A percentile compares a stretch with the other conserved stretches of the same genome.
Conservation (phyloP, 2,113 vertebrate species). For the Lamprologus speciosus region DNA sequence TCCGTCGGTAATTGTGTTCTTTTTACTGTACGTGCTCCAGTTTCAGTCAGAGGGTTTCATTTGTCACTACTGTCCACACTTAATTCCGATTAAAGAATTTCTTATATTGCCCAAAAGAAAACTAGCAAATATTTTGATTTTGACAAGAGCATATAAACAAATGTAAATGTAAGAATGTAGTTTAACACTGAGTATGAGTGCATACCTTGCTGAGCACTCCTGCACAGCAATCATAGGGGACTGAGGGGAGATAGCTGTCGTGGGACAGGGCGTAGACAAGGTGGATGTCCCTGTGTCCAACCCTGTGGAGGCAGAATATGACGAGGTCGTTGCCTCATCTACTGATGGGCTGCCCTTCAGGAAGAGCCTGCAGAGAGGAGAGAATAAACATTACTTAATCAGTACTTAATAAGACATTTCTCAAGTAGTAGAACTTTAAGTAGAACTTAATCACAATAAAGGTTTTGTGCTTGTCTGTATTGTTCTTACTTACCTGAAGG, state of each 20-base stretch:
- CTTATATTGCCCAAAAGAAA: neutral
- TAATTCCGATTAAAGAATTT: neutral
- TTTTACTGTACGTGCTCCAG: neutral
- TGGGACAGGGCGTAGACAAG: slow-evolving; percentile 59
- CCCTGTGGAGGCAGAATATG: slow-evolving; percentile 67
- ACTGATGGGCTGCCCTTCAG: slow-evolving; percentile 83
- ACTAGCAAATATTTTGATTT: neutral
- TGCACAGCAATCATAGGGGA: slow-evolving; percentile 24
- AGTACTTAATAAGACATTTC: neutral
- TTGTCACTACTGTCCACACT: neutral
- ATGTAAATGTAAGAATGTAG: neutral
- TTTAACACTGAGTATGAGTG: neutral
- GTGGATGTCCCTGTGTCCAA: slow-evolving; percentile 63
- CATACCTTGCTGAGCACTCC: slow-evolving; percentile 31
- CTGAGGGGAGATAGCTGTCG: slow-evolving; percentile 25
- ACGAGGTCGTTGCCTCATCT: slow-evolving; percentile 76
- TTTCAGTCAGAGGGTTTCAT: neutral
- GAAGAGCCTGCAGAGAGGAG: slow-evolving; percentile 73
- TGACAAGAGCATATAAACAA: neutral
- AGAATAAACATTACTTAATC: neutral
- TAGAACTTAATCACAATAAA: neutral
- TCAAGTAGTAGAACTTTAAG: neutral
- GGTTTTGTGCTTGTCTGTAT: neutral
- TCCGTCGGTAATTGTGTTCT: neutral
- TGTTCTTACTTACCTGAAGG: neutral